Evolutionary conservation across 2,888 invertebrate genomes (phyloP).

Genomic region (Caenorhabditis panamensis): DNA sequence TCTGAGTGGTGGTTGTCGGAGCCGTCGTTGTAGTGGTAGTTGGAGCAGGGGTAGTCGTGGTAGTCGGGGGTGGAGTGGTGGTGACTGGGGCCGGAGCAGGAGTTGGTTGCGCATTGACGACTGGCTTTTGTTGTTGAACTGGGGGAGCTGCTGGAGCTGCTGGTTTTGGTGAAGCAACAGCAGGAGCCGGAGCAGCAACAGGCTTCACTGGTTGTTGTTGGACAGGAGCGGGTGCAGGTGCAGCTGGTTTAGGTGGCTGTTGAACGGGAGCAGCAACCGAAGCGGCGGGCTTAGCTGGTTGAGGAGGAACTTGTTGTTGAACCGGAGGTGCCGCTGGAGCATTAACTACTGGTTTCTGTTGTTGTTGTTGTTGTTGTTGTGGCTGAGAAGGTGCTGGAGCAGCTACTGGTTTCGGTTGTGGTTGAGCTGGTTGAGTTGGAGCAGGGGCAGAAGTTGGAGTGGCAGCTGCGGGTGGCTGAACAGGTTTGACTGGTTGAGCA

Average conservation of each 20-base stretch:
- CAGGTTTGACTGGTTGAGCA: no score
- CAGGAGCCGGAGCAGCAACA: not conserved
- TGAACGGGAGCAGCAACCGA: not conserved
- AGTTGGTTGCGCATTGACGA: not conserved
- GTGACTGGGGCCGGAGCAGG: not conserved
- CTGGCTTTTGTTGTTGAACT: conserved; percentile 5
- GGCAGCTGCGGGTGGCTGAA: no score
- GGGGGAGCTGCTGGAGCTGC: not conserved
- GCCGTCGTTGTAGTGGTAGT: not conserved
- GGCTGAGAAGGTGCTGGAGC: not conserved
- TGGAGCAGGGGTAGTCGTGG: not conserved
- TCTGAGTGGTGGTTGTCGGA: not conserved
- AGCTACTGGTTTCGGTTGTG: not conserved
- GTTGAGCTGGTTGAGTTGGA: not conserved
- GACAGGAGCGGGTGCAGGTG: not conserved
- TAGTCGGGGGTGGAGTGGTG: not conserved
- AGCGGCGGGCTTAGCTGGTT: not conserved
- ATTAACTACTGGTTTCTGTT: not conserved
- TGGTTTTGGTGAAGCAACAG: not conserved
- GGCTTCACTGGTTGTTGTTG: not conserved
- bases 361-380: not conserved
- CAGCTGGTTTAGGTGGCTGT: not conserved
- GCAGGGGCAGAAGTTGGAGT: no score
- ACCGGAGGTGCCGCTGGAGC: no score
- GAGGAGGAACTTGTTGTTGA: no score